Conservation (phyloP, 1,140 invertebrate species). For the Drosophila melanica region DNA sequence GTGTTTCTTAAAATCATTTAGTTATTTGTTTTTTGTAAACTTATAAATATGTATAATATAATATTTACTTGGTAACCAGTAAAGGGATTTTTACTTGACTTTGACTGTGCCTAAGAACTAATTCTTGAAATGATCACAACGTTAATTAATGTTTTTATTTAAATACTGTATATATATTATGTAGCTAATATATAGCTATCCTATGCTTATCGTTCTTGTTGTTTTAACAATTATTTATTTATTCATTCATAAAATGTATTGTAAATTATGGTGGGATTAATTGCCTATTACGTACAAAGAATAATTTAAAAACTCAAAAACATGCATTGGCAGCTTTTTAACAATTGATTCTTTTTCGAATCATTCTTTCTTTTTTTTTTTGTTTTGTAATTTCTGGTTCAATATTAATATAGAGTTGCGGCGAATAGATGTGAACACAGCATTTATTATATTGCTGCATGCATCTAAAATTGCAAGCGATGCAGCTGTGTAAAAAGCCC, state of each 20-base stretch:
- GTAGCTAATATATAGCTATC: conserved; percentile 54
- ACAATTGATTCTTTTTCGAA: conserved; percentile 29
- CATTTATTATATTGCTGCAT: conserved; percentile 57
- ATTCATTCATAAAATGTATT: conserved; percentile 73
- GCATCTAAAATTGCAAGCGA: conserved; percentile 48
- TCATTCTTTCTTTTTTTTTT: conserved; percentile 2
- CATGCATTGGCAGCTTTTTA: conserved; percentile 39
- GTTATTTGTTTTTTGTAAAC: conserved; percentile 17
- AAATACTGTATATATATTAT: conserved; percentile 32
- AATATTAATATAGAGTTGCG: conserved; percentile 54
- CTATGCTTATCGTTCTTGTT: conserved; percentile 36
- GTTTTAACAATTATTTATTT: conserved; percentile 51
- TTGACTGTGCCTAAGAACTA: conserved; percentile 62
- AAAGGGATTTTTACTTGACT: conserved; percentile 52
- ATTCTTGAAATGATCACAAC: conserved; percentile 83
- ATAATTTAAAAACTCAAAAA: conserved; percentile 32
- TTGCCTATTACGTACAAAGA: conserved; percentile 76
- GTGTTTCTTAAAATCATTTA: conserved; percentile 12
- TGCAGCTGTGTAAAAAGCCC: conserved; percentile 8
- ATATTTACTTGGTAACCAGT: conserved; percentile 31
- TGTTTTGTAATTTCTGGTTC: conserved; percentile 10
- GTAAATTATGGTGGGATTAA: conserved; percentile 84
- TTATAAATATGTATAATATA: conserved; percentile 39
- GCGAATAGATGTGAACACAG: conserved; percentile 32
- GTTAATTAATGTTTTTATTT: conserved; percentile 69